Percentiles rank a stretch among this genome's conserved stretches.
Conservation (phyloP, 2,888 invertebrate species). For the Busseola fusca region DNA sequence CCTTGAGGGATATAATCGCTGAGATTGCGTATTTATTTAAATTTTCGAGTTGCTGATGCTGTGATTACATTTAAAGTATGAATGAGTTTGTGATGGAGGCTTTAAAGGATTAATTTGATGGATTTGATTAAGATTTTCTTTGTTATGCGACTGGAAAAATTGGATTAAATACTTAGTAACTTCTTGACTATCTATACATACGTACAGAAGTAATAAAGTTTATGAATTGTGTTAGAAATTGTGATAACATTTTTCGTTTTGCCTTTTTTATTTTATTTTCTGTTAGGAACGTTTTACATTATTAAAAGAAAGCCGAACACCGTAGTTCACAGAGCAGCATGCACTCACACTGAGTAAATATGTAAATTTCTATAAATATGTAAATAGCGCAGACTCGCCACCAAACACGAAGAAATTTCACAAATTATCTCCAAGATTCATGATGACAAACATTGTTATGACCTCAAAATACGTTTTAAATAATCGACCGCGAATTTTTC, state of each 20-base stretch:
- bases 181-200: not conserved
- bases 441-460: not conserved
- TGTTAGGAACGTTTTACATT: not conserved
- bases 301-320: constrained; percentile 13
- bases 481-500: not conserved
- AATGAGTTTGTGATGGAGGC: constrained; percentile 29
- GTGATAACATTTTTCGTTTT: not conserved
- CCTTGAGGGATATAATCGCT: constrained; percentile 59
- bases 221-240: not conserved
- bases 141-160: not conserved
- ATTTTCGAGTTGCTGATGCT: constrained; percentile 63
- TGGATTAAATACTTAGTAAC: not conserved
- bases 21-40: constrained; percentile 75
- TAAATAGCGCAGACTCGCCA: constrained; percentile 51
- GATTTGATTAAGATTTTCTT: constrained; percentile 18
- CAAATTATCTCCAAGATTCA: constrained; percentile 32
- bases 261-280: not conserved
- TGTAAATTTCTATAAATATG: constrained; percentile 62
- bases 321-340: constrained; percentile 40
- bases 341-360: constrained; percentile 49
- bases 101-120: constrained; percentile 21
- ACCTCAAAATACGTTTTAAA: not conserved
- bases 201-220: not conserved
- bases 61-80: constrained; percentile 60
- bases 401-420: constrained; percentile 33